Conservation (phyloP, 64 coral and sea anemone genomes). For the Pocillopora damicornis region DNA sequence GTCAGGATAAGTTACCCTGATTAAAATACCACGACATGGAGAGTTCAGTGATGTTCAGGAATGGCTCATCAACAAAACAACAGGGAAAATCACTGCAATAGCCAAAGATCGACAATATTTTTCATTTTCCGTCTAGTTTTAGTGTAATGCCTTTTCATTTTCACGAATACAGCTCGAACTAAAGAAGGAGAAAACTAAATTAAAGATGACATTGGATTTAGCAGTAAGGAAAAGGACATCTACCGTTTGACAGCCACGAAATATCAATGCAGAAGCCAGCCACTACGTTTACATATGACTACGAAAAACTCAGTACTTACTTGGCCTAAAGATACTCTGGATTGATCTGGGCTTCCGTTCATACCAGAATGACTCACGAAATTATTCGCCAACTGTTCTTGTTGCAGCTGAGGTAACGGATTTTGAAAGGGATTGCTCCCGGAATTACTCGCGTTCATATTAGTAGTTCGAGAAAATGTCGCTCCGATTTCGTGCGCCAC, state of each 20-base stretch:
- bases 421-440: slow-evolving; percentile 66
- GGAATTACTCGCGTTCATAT: slow-evolving; percentile 75
- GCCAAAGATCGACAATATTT: neutral
- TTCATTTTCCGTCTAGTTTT: slow-evolving; percentile 15
- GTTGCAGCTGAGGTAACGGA: slow-evolving; percentile 51
- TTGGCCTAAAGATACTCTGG: slow-evolving; percentile 66
- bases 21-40: slow-evolving; percentile 26
- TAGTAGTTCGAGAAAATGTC: slow-evolving; percentile 51
- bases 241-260: slow-evolving; percentile 38
- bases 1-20: slow-evolving; percentile 11
- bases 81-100: slow-evolving; percentile 29
- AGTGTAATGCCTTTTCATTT: slow-evolving; percentile 1
- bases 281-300: slow-evolving; percentile 3
- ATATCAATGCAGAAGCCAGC: slow-evolving; percentile 41
- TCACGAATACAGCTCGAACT: neutral
- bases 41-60: slow-evolving; percentile 39
- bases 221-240: slow-evolving; percentile 14
- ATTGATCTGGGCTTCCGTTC: slow-evolving; percentile 67
- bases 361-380: slow-evolving; percentile 65
- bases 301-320: slow-evolving; percentile 49
- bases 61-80: slow-evolving; percentile 22
- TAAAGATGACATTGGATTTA: neutral
- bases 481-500: slow-evolving; percentile 45
- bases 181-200: neutral
- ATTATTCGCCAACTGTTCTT: slow-evolving; percentile 58